These are phyloP conservation scores for Chaenogobius annularis DNA, from an alignment of 2,113 vertebrate species.

Conservation along the genomic window DNA sequence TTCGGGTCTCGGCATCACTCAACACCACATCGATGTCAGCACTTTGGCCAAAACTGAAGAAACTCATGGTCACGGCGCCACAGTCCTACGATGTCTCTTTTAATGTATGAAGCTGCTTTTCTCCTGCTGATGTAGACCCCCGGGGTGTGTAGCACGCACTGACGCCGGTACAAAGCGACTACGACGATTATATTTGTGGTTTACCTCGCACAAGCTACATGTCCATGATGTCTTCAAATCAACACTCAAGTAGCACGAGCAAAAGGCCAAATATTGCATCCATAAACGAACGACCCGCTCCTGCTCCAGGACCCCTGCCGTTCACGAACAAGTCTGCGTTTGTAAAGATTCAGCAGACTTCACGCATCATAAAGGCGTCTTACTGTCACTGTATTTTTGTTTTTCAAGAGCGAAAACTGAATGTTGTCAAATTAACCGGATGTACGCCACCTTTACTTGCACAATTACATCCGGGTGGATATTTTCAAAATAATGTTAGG, in stretches of 20 bases:
- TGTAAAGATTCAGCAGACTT: not conserved
- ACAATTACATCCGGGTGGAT: conserved; percentile 57
- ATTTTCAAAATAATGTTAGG: conserved; percentile 51
- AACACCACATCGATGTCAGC: conserved; percentile 92
- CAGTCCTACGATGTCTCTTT: not conserved
- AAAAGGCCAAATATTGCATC: conserved; percentile 36
- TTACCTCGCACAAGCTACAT: conserved; percentile 44
- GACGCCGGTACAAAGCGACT: not conserved
- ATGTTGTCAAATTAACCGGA: conserved; percentile 66
- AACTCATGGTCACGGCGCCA: conserved; percentile 83
- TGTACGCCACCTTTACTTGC: conserved; percentile 25
- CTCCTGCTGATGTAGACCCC: conserved; percentile 19
- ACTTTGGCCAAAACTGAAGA: conserved; percentile 95
- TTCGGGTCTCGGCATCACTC: conserved; percentile 90
- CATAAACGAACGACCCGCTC: conserved; percentile 31
- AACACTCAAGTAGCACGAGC: conserved; percentile 17
- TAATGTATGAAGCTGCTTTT: not conserved
- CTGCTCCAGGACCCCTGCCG: not conserved
- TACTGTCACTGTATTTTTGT: conserved; percentile 47
- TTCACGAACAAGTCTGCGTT: not conserved
- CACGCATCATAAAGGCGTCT: not conserved
- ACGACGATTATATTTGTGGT: conserved; percentile 18
- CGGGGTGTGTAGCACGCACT: not conserved
- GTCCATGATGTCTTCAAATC: conserved; percentile 26
- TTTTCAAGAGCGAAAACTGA: conserved; percentile 39